Base-by-base conservation (phyloP, 2,797 vertebrate genomes). In the Cichlasoma orientale region DNA sequence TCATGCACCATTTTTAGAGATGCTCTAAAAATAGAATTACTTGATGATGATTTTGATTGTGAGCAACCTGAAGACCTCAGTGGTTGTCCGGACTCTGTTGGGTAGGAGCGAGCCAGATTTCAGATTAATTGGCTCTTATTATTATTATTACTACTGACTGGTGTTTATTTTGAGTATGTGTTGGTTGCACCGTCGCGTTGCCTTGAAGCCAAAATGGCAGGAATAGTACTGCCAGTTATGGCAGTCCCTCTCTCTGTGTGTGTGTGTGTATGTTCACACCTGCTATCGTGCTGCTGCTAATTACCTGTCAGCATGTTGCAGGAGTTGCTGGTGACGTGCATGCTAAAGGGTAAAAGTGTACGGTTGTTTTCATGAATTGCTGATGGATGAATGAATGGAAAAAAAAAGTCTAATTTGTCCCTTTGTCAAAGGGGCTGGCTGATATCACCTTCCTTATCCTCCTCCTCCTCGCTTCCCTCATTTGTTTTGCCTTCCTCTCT, bases 1-100 rank as follows among this genome's bases (percentile, higher is more conserved):
- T 94, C 93, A 92, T 90, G 89, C 92, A 91, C 87, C 91, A 92
- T 90, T 93, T 93, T 93, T 92, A 92, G 91, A 87, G 88, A 86
- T 23, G 79, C 56, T 81, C 93, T 92, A 94, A 85, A 93, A 94
- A 94, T 93, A 94, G 92, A 90, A 58, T 31, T 16, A 53, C 77
- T 86, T 73, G 75, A 84, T 86, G 80, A 88, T 82, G 90, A 63
- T 75, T 89, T 44, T 44, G 83, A 80, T 56, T 23, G 55, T 2
- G 58, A 78, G 76, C 70, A 55, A 74, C 68, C 1, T 50, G 41
- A 21, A 27, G 41, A 1, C 57, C 29, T 21, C 21, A 72, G 29
- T 29, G 59, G 27, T 33, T 9, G 7, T 53, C 12, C 74, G 13
- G 55, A 56, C 1, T 75, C 71, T 53, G 44, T 4, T 25, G 14